Evolutionary conservation across 2,888 invertebrate species (phyloP).

Genomic region (Vesta saturnalis): DNA sequence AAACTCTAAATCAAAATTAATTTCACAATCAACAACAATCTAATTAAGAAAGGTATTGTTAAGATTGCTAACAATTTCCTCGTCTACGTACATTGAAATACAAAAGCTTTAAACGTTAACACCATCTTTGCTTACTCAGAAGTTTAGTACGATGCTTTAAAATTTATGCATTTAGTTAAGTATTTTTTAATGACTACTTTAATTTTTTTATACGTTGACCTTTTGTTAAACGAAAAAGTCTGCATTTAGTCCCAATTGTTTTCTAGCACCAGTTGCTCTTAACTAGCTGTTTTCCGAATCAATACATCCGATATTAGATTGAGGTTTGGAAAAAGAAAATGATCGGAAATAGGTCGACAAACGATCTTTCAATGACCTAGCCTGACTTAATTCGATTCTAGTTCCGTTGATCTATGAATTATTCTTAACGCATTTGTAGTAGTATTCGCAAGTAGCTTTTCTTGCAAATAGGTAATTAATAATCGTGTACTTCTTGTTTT

Average conservation of each 20-base stretch:
- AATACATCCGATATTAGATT: not conserved
- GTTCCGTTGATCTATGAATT: conserved; percentile 39
- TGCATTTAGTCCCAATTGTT: conserved; percentile 5
- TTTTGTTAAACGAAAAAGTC: not conserved
- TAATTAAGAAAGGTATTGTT: too few species aligned
- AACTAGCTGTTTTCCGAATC: not conserved
- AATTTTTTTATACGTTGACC: not conserved
- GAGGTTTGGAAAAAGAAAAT: not conserved
- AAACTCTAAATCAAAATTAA: not conserved
- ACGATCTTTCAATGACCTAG: not conserved
- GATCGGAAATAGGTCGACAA: too few species aligned
- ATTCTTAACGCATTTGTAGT: conserved; percentile 39
- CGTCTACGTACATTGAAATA: not conserved
- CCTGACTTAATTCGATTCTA: not conserved
- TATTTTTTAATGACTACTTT: not conserved
- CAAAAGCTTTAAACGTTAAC: too few species aligned
- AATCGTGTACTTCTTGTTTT: too few species aligned
- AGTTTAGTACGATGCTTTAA: not conserved
- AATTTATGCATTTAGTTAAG: not conserved
- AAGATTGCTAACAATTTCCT: not conserved
- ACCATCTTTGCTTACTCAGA: not conserved
- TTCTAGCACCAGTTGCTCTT: conserved; percentile 2
- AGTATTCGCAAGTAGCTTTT: not conserved
- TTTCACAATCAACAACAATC: not conserved
- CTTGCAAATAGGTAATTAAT: not conserved